Conservation (phyloP, 2,113 vertebrate genomes). For the Anthoscopus minutus region DNA sequence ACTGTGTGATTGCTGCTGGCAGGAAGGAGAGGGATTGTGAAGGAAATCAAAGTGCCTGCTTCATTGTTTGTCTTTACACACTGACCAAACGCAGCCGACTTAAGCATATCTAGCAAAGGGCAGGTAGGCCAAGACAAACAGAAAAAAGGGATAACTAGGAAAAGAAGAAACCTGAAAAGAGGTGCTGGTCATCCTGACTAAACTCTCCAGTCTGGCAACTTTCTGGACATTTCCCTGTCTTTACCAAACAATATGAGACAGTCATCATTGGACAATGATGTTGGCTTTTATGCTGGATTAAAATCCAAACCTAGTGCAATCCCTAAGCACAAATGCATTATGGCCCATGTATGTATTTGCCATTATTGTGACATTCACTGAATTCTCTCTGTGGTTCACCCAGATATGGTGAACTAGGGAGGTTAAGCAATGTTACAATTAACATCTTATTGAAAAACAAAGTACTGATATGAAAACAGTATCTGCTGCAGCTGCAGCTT, state of each 20-base stretch:
- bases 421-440: neutral
- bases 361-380: neutral
- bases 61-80: neutral
- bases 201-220: neutral
- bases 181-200: neutral
- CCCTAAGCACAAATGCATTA: neutral
- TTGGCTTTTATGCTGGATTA: neutral
- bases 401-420: neutral
- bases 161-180: neutral
- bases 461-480: neutral
- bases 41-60: neutral
- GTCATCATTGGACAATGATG: neutral
- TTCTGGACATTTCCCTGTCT: neutral
- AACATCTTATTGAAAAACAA: neutral
- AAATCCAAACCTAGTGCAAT: neutral
- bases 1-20: neutral
- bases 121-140: neutral
- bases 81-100: neutral
- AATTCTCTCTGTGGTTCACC: rapidly evolving
- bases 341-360: neutral
- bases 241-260: neutral
- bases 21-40: neutral
- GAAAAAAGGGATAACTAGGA: neutral
- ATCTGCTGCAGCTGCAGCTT: neutral
- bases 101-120: neutral